phyloP scores from a whole-genome alignment of 1,140 invertebrate genomes.

The Arion vulgaris region DNA sequence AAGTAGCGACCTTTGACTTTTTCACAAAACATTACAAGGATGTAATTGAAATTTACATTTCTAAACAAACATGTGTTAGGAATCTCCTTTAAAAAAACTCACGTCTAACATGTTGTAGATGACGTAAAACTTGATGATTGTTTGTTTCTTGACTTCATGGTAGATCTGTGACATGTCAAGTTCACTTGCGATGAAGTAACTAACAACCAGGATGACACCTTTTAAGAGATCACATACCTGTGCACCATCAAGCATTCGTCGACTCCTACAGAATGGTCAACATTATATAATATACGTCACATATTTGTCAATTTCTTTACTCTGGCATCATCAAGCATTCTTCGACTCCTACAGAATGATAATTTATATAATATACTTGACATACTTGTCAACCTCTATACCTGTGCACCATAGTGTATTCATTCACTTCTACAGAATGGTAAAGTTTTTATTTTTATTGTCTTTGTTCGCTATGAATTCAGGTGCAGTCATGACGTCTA shows the following conservation, averaged over 20 bases:
- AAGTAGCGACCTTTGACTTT: no score
- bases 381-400: no score
- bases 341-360: slow-evolving; percentile 44
- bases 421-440: no score
- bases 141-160: slow-evolving; percentile 98
- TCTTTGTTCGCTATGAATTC: no score
- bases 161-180: slow-evolving; percentile 99
- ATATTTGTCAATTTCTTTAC: no score
- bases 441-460: no score
- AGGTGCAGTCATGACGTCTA: no score
- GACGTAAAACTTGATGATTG: slow-evolving; percentile 98
- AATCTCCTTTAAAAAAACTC: slow-evolving; percentile 46
- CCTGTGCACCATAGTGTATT: slow-evolving; percentile 85
- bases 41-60: no score
- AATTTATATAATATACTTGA: no score
- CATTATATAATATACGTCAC: no score
- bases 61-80: no score
- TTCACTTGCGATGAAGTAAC: slow-evolving; percentile 83
- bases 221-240: slow-evolving; percentile 98
- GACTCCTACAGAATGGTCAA: slow-evolving; percentile 42
- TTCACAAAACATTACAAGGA: no score
- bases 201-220: slow-evolving; percentile 88
- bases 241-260: slow-evolving; percentile 82
- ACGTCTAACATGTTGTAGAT: slow-evolving; percentile 99
- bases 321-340: slow-evolving; percentile 85